These are phyloP conservation scores for Drosophila ananassae DNA, from an alignment of 1,140 invertebrate genomes.

Conservation along the genomic window DNA sequence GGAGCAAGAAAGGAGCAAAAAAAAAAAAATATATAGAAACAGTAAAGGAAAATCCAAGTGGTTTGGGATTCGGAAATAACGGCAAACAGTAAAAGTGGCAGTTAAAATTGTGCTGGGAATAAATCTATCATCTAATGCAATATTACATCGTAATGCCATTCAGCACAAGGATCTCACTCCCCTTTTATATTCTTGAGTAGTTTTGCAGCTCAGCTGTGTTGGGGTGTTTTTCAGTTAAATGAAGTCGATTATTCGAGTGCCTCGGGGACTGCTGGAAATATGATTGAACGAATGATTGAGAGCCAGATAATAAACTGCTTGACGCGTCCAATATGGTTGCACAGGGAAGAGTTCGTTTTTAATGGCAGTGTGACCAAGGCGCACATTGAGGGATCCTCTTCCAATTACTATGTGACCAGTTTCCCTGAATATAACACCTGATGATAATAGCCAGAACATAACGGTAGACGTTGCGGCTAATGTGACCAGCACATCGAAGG, in stretches of 20 bases:
- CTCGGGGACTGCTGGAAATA: constrained; percentile 58
- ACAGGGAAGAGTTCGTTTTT: neutral
- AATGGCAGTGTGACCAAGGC: neutral
- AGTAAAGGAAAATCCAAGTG: constrained; percentile 2
- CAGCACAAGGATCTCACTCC: constrained; percentile 7
- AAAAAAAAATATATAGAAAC: constrained; percentile 11
- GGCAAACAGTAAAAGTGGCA: constrained; percentile 62
- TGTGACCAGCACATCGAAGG: constrained; percentile 38
- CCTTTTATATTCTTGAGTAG: neutral
- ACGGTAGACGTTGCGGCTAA: constrained; percentile 30
- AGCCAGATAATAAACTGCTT: constrained; percentile 12
- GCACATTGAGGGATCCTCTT: too few species aligned
- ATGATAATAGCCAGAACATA: neutral
- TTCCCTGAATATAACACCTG: neutral
- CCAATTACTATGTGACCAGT: too few species aligned
- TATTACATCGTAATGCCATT: constrained; percentile 74
- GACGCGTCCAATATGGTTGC: neutral
- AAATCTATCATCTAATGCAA: constrained; percentile 81
- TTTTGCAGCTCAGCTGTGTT: constrained; percentile 29
- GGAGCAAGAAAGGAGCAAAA: neutral
- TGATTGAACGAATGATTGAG: constrained; percentile 63
- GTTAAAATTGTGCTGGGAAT: constrained; percentile 81
- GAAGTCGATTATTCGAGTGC: constrained; percentile 74
- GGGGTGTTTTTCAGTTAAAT: constrained; percentile 69
- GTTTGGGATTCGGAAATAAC: constrained; percentile 51